These are phyloP conservation scores for Trigoniulus corallinus DNA, from an alignment of 1,140 invertebrate species.

Conservation along the genomic window DNA sequence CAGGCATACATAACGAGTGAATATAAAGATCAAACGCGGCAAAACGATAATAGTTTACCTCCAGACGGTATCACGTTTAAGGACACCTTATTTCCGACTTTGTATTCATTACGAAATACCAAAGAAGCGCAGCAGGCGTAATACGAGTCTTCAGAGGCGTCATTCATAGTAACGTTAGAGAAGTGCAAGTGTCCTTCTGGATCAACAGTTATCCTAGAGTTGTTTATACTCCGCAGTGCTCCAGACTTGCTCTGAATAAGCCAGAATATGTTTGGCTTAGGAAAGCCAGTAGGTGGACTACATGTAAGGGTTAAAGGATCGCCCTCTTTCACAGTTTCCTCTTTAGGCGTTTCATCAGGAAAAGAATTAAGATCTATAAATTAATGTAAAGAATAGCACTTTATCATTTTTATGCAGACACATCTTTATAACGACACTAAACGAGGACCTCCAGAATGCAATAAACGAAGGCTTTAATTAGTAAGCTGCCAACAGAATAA, in stretches of 20 bases:
- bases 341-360: slow-evolving; percentile 48
- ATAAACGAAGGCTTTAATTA: too few species aligned
- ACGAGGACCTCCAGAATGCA: too few species aligned
- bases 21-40: too few species aligned
- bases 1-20: too few species aligned
- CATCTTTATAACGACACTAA: too few species aligned
- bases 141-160: slow-evolving; percentile 59
- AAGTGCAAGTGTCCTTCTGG: slow-evolving; percentile 88
- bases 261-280: slow-evolving; percentile 86
- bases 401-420: too few species aligned
- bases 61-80: slow-evolving; percentile 60
- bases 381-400: too few species aligned
- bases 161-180: slow-evolving; percentile 73
- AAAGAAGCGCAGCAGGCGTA: slow-evolving; percentile 83
- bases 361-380: slow-evolving; percentile 65
- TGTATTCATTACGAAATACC: slow-evolving; percentile 70
- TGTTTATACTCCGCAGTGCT: slow-evolving; percentile 72
- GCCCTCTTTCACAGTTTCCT: slow-evolving; percentile 58
- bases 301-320: slow-evolving; percentile 71
- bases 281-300: slow-evolving; percentile 81
- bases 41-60: slow-evolving; percentile 23
- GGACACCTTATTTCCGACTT: slow-evolving; percentile 61
- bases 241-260: slow-evolving; percentile 54
- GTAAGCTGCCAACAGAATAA: too few species aligned
- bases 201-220: slow-evolving; percentile 80